phyloP scores from a whole-genome alignment of 53 echinoderm and acorn worm species.

The Holothuria leucospilota region DNA sequence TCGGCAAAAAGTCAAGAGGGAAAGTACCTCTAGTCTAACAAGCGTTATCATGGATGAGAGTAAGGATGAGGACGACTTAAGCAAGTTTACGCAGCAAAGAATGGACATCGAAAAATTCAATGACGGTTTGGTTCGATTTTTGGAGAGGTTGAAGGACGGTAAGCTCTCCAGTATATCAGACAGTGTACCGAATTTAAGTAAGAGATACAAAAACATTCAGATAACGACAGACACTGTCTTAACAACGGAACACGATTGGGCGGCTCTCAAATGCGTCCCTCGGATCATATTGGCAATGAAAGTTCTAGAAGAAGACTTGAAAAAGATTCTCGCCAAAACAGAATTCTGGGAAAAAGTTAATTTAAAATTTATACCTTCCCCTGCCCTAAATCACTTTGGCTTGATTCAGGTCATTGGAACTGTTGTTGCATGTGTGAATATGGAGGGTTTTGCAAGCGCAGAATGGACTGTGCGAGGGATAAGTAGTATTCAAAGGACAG shows the following conservation, averaged over 20 bases:
- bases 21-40: background rate
- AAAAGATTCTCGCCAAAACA: background rate
- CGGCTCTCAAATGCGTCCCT: constrained; percentile 11
- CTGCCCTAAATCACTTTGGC: constrained; percentile 14
- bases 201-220: constrained; percentile 5
- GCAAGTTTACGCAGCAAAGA: constrained; percentile 18
- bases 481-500: background rate
- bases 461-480: constrained; percentile 30
- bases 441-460: constrained; percentile 18
- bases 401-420: constrained; percentile 17
- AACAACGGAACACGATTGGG: constrained; percentile 30
- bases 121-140: constrained; percentile 34
- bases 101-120: constrained; percentile 37
- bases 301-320: background rate
- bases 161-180: constrained; percentile 9
- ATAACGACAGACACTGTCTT: background rate
- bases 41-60: background rate
- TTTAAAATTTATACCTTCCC: constrained; percentile 13
- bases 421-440: background rate
- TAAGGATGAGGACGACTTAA: constrained; percentile 1
- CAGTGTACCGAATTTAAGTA: background rate
- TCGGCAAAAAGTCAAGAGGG: background rate
- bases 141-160: constrained; percentile 7
- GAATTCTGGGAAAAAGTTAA: constrained; percentile 9
- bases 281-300: background rate